Evolutionary conservation across 2,888 invertebrate species (phyloP), one percentile per base, ranked within the genome.

Genomic region (Chaitophorus viminalis): DNA sequence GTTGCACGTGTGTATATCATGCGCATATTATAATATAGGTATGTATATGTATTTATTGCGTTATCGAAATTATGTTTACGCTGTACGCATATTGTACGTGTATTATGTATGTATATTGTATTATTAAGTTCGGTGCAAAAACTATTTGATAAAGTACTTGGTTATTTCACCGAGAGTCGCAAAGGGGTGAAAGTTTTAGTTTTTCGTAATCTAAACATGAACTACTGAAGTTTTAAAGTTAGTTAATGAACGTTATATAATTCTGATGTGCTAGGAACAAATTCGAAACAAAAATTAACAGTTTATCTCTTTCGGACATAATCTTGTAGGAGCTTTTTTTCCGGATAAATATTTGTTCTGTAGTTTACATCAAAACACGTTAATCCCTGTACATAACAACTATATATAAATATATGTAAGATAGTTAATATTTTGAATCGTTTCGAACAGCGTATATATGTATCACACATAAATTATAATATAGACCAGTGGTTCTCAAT

Each of bases 161-260:
- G 33, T 83, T 39, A 60, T 82, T 82, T 82, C 33, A 17, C 36
- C 14, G 33, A 82, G 52, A 52, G 11, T 29, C 60, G 76, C 31
- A 60, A 83, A 60, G 83, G 74, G 36, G 54, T 54, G 36, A 65
- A 83, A 75, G 60, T 74, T 83, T 83, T 60, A n/a, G 54, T 60
- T 72, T 83, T 83, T 82, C 52, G 72, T 82, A 82, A 82, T 74
- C 83, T 83, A 83, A 83, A 83, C 83, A 83, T 60, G 83, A 75
- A 83, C 83, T 82, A 74, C 82, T 54, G 60, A 75, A 83, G 83
- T 83, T 75, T 83, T 70, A 54, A 74, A 82, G 74, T 82, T 82
- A 74, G 74, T 74, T 82, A 82, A 82, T 74, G 72, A 74, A 82
- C 31, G 52, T 70, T 70, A 39, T 65, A 82, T 70, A 70, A 33